A percentile compares a stretch with the other conserved stretches of the same genome.
Conservation (phyloP, 2,888 invertebrate species). For the Tinea pellionella region DNA sequence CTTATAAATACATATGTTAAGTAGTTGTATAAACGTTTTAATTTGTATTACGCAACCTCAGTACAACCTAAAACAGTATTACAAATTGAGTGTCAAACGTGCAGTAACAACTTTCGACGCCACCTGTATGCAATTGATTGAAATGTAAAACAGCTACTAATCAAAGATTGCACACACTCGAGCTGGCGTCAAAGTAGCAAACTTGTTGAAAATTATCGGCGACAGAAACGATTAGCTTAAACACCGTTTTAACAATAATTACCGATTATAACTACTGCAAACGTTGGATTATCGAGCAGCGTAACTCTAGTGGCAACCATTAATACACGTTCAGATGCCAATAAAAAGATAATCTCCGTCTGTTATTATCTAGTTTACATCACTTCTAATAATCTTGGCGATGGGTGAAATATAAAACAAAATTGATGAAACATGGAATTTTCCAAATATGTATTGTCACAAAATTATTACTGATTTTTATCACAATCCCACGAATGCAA, state of each 20-base stretch:
- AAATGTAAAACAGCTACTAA: conserved; percentile 40
- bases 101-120: conserved; percentile 2
- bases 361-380: conserved; percentile 7
- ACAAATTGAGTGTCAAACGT: background rate
- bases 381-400: background rate
- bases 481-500: background rate
- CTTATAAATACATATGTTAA: background rate
- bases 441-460: too few species aligned
- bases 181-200: conserved; percentile 36
- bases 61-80: background rate
- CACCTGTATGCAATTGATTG: conserved; percentile 36
- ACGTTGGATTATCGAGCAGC: conserved; percentile 7
- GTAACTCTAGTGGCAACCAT: conserved; percentile 27
- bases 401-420: background rate
- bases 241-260: conserved; percentile 60
- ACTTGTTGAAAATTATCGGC: conserved; percentile 11
- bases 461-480: background rate
- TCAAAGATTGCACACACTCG: conserved; percentile 32
- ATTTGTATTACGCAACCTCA: background rate
- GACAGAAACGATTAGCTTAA: conserved; percentile 48
- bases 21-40: background rate
- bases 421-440: too few species aligned
- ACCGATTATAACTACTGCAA: conserved; percentile 31
- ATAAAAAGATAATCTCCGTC: conserved; percentile 6
- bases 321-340: background rate